phyloP scores from a whole-genome alignment of 2,888 invertebrate genomes.

The Protonemura montana region DNA sequence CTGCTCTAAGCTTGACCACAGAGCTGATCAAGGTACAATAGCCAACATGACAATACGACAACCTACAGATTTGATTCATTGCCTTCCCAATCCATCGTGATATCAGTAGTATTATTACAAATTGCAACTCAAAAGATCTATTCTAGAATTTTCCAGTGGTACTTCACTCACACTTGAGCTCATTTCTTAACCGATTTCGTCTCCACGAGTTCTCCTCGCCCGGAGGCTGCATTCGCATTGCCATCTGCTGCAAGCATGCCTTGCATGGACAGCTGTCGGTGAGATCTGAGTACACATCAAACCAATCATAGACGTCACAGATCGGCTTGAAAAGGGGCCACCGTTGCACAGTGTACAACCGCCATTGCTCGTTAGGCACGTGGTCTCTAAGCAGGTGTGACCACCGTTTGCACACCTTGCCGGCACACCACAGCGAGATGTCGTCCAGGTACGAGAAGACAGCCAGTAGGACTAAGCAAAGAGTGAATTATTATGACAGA shows the following conservation, averaged over 20 bases:
- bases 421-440: constrained; percentile 87
- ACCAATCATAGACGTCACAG: constrained; percentile 78
- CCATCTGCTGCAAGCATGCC: constrained; percentile 86
- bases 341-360: constrained; percentile 74
- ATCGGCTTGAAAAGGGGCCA: constrained; percentile 90
- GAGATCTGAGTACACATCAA: constrained; percentile 71
- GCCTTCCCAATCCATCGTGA: no score
- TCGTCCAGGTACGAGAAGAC: constrained; percentile 92
- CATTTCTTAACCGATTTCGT: constrained; percentile 78
- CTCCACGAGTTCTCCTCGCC: constrained; percentile 84
- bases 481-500: constrained; percentile 43
- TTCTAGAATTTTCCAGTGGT: no score
- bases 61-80: no score
- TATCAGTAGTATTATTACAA: no score
- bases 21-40: no score
- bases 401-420: constrained; percentile 88
- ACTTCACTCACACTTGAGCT: constrained; percentile 64
- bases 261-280: constrained; percentile 86
- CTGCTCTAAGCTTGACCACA: no score
- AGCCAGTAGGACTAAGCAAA: constrained; percentile 75
- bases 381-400: constrained; percentile 79
- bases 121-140: no score
- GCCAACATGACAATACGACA: no score
- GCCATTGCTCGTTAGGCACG: constrained; percentile 82
- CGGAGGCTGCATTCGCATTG: constrained; percentile 71